A percentile compares a stretch with the other conserved stretches of the same genome.
These are phyloP conservation scores for Hesperia comma DNA, from an alignment of 2,888 invertebrate species.

Conservation along the genomic window DNA sequence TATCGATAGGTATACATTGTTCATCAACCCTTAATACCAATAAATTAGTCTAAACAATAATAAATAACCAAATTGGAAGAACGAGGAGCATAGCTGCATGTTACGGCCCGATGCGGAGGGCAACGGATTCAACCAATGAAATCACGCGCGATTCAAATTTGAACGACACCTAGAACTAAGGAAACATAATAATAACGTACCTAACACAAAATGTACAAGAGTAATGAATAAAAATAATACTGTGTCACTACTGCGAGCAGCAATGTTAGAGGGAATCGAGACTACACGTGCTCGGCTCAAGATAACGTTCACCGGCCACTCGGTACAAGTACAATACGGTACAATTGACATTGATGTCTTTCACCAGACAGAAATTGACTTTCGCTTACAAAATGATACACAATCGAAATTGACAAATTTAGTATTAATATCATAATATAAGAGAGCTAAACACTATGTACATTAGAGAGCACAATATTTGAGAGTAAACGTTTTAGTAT, in stretches of 20 bases:
- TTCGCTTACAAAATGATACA: constrained; percentile 23
- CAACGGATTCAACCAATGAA: constrained; percentile 43
- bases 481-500: constrained; percentile 51
- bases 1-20: constrained; percentile 67
- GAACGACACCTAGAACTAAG: constrained; percentile 66
- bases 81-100: constrained; percentile 60
- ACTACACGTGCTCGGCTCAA: constrained; percentile 14
- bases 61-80: constrained; percentile 80
- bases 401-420: constrained; percentile 32
- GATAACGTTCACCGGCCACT: background rate
- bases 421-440: constrained; percentile 44
- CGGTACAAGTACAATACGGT: no score
- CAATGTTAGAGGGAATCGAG: constrained; percentile 61
- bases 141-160: constrained; percentile 47
- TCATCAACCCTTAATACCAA: constrained; percentile 72
- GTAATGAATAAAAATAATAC: constrained; percentile 80
- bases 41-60: constrained; percentile 73
- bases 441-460: constrained; percentile 63
- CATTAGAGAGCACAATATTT: constrained; percentile 70
- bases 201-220: constrained; percentile 76
- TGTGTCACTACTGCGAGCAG: constrained; percentile 77
- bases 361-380: constrained; percentile 31
- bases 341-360: constrained; percentile 31
- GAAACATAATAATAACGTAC: constrained; percentile 64
- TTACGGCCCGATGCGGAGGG: constrained; percentile 42